phyloP scores from a whole-genome alignment of 1,140 invertebrate genomes.

The Papilio helenus region DNA sequence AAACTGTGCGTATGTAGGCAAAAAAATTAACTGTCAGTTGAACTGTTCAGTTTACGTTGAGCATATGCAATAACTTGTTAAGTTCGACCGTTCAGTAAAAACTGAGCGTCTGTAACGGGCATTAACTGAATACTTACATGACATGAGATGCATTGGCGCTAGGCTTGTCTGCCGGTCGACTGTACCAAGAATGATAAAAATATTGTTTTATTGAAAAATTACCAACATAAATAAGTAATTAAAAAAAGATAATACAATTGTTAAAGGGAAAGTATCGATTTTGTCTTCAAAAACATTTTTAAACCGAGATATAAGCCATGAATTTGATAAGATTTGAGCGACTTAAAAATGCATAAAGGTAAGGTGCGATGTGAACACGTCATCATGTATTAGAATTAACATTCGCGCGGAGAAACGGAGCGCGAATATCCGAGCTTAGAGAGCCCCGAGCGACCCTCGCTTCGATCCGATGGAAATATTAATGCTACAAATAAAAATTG shows the following conservation, averaged over 20 bases:
- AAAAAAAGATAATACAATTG: no score
- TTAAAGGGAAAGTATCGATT: neutral
- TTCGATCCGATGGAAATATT: conserved; percentile 68
- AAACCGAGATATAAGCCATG: neutral
- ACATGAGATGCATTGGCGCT: conserved; percentile 29
- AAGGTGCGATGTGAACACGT: conserved; percentile 51
- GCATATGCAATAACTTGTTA: no score
- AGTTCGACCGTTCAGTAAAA: no score
- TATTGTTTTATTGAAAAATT: conserved; percentile 11
- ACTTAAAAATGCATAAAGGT: conserved; percentile 36
- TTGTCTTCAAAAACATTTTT: neutral
- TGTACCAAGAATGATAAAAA: conserved; percentile 39
- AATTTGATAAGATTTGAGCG: conserved; percentile 15
- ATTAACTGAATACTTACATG: conserved; percentile 25
- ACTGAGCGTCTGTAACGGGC: no score
- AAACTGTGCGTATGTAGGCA: no score
- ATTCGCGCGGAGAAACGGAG: conserved; percentile 57
- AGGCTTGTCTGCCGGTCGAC: conserved; percentile 36
- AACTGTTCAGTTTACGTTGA: no score
- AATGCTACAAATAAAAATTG: conserved; percentile 74
- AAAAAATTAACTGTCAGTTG: no score
- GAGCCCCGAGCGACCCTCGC: conserved; percentile 58
- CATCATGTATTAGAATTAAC: conserved; percentile 69
- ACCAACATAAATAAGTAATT: neutral
- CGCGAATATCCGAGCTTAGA: conserved; percentile 77